Percentiles rank a stretch among this genome's conserved stretches.
phyloP scores from a whole-genome alignment of 2,797 vertebrate species.

The Phoeniculus purpureus region DNA sequence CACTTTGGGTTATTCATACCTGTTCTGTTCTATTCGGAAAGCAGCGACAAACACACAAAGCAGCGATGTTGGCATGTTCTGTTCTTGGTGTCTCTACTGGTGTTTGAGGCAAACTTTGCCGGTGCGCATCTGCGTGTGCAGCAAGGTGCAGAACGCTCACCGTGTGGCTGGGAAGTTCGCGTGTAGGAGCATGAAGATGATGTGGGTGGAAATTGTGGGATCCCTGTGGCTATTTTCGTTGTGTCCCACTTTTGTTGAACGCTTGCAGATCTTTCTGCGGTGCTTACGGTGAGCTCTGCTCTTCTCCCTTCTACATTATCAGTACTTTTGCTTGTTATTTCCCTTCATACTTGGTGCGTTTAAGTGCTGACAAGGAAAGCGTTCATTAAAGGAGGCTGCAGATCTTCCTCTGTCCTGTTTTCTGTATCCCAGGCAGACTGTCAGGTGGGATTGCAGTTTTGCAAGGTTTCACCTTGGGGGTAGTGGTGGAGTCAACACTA shows the following conservation, averaged over 20 bases:
- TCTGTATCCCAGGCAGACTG: not conserved
- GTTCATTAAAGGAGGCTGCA: not conserved
- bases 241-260: not conserved
- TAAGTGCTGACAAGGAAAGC: not conserved
- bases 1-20: not conserved
- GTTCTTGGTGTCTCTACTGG: not conserved
- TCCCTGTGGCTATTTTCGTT: not conserved
- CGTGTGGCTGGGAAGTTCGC: not conserved
- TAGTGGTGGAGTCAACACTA: not conserved
- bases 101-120: not conserved
- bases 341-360: not conserved
- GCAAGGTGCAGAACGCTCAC: rapidly evolving
- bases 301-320: not conserved
- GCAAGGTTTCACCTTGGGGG: not conserved
- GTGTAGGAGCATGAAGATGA: not conserved
- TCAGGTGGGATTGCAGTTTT: not conserved
- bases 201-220: not conserved
- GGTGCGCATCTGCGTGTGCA: not conserved
- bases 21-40: not conserved
- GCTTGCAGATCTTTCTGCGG: not conserved
- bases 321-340: not conserved
- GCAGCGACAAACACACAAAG: not conserved
- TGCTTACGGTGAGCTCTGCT: not conserved
- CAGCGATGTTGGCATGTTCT: not conserved
- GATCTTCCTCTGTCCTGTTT: not conserved